A percentile compares a stretch with the other conserved stretches of the same genome.
phyloP scores from a whole-genome alignment of 2,888 invertebrate species.

The Drosophila atripex region DNA sequence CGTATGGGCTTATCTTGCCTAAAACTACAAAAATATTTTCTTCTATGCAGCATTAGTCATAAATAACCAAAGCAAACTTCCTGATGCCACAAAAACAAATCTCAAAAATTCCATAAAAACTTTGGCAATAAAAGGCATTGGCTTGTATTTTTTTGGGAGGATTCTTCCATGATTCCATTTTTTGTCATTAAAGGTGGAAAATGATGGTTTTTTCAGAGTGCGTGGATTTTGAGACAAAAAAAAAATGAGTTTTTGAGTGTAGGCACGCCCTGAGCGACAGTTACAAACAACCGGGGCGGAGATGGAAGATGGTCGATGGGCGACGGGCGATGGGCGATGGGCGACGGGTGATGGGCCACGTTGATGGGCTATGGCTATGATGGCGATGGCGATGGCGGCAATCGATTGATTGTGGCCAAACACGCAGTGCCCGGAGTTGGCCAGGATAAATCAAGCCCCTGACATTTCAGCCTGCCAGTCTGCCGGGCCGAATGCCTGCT shows the following conservation, averaged over 20 bases:
- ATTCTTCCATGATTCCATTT: background rate
- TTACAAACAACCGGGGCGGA: constrained; percentile 70
- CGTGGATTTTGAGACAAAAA: constrained; percentile 41
- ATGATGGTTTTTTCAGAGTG: constrained; percentile 53
- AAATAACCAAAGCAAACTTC: background rate
- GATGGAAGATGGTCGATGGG: constrained; percentile 37
- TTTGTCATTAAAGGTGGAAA: constrained; percentile 1
- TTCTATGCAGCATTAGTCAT: background rate
- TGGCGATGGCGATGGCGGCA: constrained; percentile 54
- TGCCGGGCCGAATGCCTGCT: constrained; percentile 10
- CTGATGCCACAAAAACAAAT: background rate
- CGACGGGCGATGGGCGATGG: constrained; percentile 31
- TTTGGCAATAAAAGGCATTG: background rate
- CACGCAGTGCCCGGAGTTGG: constrained; percentile 75
- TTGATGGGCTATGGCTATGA: constrained; percentile 18
- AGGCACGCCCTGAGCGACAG: constrained; percentile 78
- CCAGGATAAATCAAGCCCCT: constrained; percentile 78
- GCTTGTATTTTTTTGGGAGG: background rate
- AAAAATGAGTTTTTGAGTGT: constrained; percentile 31
- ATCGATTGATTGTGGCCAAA: constrained; percentile 80
- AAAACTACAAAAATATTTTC: background rate
- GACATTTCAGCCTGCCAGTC: constrained; percentile 62
- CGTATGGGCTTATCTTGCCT: too few relatives aligned
- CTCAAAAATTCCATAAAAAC: constrained; percentile 4
- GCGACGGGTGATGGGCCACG: constrained; percentile 31